Conservation (phyloP, 1,140 invertebrate species). For the Mesaphorura yosii region DNA sequence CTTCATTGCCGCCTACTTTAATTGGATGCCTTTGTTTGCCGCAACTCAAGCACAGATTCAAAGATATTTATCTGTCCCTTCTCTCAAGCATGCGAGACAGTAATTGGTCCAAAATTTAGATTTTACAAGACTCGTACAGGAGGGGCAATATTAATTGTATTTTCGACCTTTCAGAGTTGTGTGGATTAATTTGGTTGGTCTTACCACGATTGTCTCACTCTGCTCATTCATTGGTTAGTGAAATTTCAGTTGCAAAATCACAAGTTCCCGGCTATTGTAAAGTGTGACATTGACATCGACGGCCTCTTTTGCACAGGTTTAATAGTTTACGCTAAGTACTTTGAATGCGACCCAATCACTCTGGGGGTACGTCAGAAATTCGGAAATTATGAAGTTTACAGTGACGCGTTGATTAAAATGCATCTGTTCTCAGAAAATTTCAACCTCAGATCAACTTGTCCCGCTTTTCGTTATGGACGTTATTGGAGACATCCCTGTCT, state of each 20-base stretch:
- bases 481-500: constrained; percentile 36
- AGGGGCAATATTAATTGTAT: too few species aligned
- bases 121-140: too few species aligned
- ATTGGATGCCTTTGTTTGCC: constrained; percentile 81
- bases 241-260: too few species aligned
- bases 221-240: constrained; percentile 22
- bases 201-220: constrained; percentile 15
- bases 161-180: constrained; percentile 15
- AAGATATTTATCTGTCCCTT: constrained; percentile 19
- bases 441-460: constrained; percentile 37
- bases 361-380: not conserved
- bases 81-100: too few species aligned
- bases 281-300: too few species aligned
- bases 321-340: not conserved
- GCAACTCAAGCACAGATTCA: constrained; percentile 71
- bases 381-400: not conserved
- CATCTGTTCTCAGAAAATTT: constrained; percentile 4
- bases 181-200: constrained; percentile 20
- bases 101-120: too few species aligned
- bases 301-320: too few species aligned
- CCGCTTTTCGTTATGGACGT: constrained; percentile 45
- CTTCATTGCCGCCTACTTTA: constrained; percentile 73
- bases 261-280: too few species aligned
- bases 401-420: too few species aligned
- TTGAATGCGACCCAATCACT: constrained; percentile 19